Base-by-base conservation (phyloP, 2,888 invertebrate genomes). In the Dioctria linearis region DNA sequence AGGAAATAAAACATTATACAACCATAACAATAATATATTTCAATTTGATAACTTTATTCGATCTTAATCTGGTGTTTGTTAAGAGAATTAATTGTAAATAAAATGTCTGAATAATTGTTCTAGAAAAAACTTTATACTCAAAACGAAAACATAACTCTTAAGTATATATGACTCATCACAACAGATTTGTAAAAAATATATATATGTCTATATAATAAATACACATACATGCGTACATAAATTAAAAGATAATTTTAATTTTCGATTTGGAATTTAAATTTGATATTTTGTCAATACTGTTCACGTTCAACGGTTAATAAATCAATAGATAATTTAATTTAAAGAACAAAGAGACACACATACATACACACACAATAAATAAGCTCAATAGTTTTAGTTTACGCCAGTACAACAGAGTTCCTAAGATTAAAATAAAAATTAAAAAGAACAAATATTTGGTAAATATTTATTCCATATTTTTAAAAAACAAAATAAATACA, bases 71-170 rank as follows among this genome's bases (percentile, higher is more conserved):
- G 54, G n/a, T 54, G 0, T 54, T 54, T 54, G 54, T 54, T 51
- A 69, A 69, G 39, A 39, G 4, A 39, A 39, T 25, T 46, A 49
- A 69, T 51, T 51, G 46, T 42, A 51, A 71, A 51, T 2, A n/a
- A 39, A 71, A 71, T 51, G 59, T 73, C 40, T 39, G 51, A 73
- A 39, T 25, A 25, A 25, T 57, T 73, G 59, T 73, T 73, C 59
- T 73, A 73, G 73, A 40, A 73, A 42, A 59, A 73, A 73, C 13
- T 54, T 73, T 73, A 71, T 59, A 73, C 40, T 42, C 40, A 73
- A 39, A 61, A 61, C 37, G 2, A 25, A 8, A 61, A 57, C 39
- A 40, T 43, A 57, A 57, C 73, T 73, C 73, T 57, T 40, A 73
- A 73, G 42, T 3, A 39, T 61, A 61, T 25, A 25, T 25, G 25